Evolutionary conservation across 2,113 vertebrate species (phyloP).

Genomic region (Plotosus lineatus): DNA sequence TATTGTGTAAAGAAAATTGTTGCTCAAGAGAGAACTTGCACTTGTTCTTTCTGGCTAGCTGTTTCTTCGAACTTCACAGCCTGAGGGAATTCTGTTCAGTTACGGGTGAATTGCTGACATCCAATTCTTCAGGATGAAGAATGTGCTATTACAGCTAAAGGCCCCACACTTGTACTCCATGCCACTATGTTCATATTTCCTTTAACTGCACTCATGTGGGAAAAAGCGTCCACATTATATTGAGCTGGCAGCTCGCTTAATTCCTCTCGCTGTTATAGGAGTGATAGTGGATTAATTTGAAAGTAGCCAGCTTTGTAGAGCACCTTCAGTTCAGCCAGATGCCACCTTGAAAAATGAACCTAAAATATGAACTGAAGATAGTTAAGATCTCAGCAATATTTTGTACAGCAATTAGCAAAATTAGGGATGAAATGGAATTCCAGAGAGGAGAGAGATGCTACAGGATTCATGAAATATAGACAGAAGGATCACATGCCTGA

Average conservation of each 20-base stretch:
- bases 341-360: constrained; percentile 68
- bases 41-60: constrained; percentile 38
- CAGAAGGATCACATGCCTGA: neutral
- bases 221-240: constrained; percentile 18
- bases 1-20: constrained; percentile 39
- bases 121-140: constrained; percentile 34
- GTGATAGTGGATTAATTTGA: constrained; percentile 18
- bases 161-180: constrained; percentile 19
- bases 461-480: constrained; percentile 69
- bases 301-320: neutral
- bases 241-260: constrained; percentile 7
- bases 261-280: constrained; percentile 1
- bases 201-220: constrained; percentile 18
- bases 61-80: constrained; percentile 32
- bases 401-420: constrained; percentile 31
- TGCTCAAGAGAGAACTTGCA: constrained; percentile 24
- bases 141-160: constrained; percentile 38
- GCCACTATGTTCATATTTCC: constrained; percentile 14
- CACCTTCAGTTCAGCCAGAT: neutral
- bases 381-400: constrained; percentile 76
- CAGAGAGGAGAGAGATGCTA: constrained; percentile 63
- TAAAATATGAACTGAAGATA: constrained; percentile 79
- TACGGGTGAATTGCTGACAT: constrained; percentile 34
- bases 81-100: constrained; percentile 36
- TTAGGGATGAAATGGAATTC: constrained; percentile 49